Percentiles rank a stretch among this genome's conserved stretches.
Conservation (phyloP, 2,113 vertebrate species). For the Pimephales promelas region DNA sequence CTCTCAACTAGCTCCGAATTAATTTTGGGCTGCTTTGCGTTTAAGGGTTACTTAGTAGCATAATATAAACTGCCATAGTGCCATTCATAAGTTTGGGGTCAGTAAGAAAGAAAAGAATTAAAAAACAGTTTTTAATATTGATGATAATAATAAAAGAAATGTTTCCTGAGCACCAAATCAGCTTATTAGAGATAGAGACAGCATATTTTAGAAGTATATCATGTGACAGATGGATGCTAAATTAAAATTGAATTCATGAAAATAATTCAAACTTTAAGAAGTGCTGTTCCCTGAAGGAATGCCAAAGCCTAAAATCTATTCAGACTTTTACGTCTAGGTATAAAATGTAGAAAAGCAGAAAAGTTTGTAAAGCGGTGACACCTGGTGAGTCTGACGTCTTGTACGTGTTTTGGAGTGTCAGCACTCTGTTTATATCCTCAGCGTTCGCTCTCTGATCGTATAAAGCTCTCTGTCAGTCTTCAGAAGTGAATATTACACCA, state of each 20-base stretch:
- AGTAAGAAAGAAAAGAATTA: neutral
- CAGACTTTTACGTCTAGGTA: neutral
- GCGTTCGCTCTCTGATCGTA: constrained; percentile 19
- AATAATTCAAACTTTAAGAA: neutral
- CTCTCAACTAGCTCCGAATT: neutral
- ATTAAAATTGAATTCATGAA: no score
- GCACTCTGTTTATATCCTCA: constrained; percentile 5
- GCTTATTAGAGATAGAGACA: no score
- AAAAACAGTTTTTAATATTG: no score
- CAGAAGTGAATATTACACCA: constrained; percentile 30
- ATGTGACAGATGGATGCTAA: no score
- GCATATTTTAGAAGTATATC: no score
- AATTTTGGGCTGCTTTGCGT: neutral
- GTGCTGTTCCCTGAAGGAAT: neutral
- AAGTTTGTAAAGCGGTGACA: neutral
- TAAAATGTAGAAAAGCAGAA: neutral
- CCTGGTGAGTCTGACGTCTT: neutral
- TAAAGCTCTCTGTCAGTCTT: constrained; percentile 46
- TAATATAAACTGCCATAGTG: neutral
- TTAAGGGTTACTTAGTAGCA: neutral
- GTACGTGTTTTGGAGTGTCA: neutral
- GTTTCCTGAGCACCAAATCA: no score
- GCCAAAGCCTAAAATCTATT: neutral
- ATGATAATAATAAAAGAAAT: no score
- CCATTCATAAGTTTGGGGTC: neutral